phyloP scores from a whole-genome alignment of 2,888 invertebrate genomes.

The Theretra japonica region DNA sequence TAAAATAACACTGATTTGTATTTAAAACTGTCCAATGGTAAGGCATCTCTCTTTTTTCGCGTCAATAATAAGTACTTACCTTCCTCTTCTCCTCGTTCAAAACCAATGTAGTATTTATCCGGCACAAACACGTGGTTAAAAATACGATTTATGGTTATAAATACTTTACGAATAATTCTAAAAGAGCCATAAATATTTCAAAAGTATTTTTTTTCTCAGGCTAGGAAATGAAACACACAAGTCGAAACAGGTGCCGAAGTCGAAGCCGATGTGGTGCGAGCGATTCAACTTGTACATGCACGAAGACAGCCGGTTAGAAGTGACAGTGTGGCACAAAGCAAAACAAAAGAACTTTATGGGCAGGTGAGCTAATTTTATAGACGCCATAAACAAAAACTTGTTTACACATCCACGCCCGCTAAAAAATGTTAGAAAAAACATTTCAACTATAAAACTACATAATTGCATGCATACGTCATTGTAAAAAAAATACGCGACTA shows the following conservation, averaged over 20 bases:
- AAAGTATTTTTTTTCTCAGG: slow-evolving; percentile 52
- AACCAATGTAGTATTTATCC: too few relatives aligned
- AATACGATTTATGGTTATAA: too few relatives aligned
- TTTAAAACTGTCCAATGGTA: too few relatives aligned
- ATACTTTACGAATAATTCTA: too few relatives aligned
- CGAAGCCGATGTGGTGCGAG: slow-evolving; percentile 74
- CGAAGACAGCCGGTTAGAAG: slow-evolving; percentile 70
- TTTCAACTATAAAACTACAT: not conserved
- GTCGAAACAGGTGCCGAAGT: slow-evolving; percentile 73
- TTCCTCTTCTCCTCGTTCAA: too few relatives aligned
- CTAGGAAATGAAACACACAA: slow-evolving; percentile 74
- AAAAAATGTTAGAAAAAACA: not conserved
- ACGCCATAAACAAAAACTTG: too few relatives aligned
- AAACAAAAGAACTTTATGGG: slow-evolving; percentile 80
- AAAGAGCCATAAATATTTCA: not conserved
- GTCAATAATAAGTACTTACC: too few relatives aligned
- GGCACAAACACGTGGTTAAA: too few relatives aligned
- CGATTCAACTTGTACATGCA: slow-evolving; percentile 73
- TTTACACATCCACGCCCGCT: too few relatives aligned
- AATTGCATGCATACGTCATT: not conserved
- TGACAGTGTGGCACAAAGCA: slow-evolving; percentile 77
- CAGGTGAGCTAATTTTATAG: slow-evolving; percentile 56
- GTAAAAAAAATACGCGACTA: not conserved
- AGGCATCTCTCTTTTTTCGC: too few relatives aligned
- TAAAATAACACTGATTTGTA: too few relatives aligned